Evolutionary conservation across 2,888 invertebrate genomes (phyloP), one percentile per base, ranked within the genome.

Genomic region (Agrotis clavis): DNA sequence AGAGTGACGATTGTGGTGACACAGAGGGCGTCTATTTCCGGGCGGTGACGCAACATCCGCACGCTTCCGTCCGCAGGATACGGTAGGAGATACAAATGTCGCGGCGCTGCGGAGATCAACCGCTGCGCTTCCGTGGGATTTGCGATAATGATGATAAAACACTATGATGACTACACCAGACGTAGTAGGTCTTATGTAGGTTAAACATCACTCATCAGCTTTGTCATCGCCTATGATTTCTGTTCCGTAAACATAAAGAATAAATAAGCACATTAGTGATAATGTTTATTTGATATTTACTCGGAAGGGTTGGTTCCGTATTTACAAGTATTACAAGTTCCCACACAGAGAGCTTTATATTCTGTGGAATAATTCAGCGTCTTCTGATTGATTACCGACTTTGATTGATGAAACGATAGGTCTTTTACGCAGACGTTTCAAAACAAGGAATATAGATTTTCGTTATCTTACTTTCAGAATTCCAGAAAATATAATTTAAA

Each of bases 1-100:
- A 81, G 81, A 88, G 89, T 87, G 90, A 83, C 86, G 88, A 74
- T 87, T 85, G 86, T 91, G 90, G 87, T 95, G 95, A 95, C 95
- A 95, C 94, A 95, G 94, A 94, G 94, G 94, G 94, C 94, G 94
- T 91, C 90, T 93, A 94, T 95, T 95, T 96, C 96, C 95, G 95
- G 89, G 90, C 86, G 92, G 81, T 96, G 95, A 96, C 95, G 95
- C 92, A 94, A 96, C 93, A 92, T 95, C 95, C 95, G 92, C 90
- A 81, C 89, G 89, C 91, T 95, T 95, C 95, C 94, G 94, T 89
- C 90, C 92, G 92, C 94, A 93, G 95, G 95, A 95, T 94, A 94
- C 88, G 89, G 88, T n/a, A 90, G 90, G 90, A 93, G 93, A 94
- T 92, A 94, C 92, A 91, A 92, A 82, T 90, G 92, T 89, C 89